Percentiles rank a stretch among this genome's conserved stretches.
phyloP scores from a whole-genome alignment of 2,113 vertebrate genomes.

The Muntiacus muntjak region DNA sequence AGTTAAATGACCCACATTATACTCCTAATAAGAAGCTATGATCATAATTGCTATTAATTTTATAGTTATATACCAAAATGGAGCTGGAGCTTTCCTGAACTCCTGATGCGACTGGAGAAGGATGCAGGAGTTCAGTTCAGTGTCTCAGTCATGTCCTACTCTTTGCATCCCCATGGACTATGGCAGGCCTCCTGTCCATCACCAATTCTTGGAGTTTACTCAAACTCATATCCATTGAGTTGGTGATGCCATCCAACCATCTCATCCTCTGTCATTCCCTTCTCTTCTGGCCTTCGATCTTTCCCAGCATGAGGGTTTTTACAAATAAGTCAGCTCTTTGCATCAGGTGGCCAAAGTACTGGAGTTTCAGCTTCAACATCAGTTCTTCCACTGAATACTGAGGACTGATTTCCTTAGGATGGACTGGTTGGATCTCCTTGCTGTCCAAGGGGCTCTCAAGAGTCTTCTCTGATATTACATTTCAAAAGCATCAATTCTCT shows the following conservation, averaged over 20 bases:
- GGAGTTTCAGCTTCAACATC: not conserved
- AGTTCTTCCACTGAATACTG: not conserved
- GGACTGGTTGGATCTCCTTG: not conserved
- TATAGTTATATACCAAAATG: not conserved
- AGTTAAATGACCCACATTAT: not conserved
- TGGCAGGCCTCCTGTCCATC: not conserved
- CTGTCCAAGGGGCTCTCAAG: not conserved
- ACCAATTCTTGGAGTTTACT: not conserved
- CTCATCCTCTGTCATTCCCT: not conserved
- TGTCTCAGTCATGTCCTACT: not conserved
- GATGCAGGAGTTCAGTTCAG: not conserved
- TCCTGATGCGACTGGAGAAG: not conserved
- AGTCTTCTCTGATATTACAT: not conserved
- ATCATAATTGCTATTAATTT: not conserved
- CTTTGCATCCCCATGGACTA: not conserved
- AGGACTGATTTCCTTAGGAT: not conserved
- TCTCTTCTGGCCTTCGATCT: fast-evolving
- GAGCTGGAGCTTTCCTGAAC: not conserved
- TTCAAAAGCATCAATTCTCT: not conserved
- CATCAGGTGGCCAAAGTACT: not conserved
- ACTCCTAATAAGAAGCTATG: not conserved
- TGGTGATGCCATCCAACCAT: not conserved
- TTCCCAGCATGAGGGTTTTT: not conserved
- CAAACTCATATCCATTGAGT: not conserved
- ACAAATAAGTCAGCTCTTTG: not conserved